Base-by-base conservation (phyloP, 1,140 invertebrate species). In the Meloidogyne floridensis region DNA sequence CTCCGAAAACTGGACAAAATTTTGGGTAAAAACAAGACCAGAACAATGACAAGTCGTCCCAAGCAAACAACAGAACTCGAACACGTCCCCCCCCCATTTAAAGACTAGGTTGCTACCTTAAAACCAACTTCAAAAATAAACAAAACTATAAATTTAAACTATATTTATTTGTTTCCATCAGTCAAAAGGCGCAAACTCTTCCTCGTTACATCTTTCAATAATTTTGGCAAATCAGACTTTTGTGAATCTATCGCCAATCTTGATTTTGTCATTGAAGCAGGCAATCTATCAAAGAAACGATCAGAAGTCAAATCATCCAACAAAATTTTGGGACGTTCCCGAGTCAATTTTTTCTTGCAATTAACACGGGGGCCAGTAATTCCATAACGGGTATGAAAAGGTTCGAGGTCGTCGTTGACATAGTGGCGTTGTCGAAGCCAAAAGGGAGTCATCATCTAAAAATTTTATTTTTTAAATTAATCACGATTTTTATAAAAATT, bases 391-490 rank as follows among this genome's bases (percentile, higher is more conserved):
- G 84, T 82, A 71, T 89, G 84, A 79, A 90, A 89, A 3, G 86
- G 81, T 59, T 87, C 86, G 75, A 89, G 87, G 15, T 88, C 88
- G 75, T 89, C 88, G 75, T 90, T 81, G 6, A 84, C 81, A 81
- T 89, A 89, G 69, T 90, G 82, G 71, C 84, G 87, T 53, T 51
- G 85, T 13, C 88, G 85, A 8, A 89, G 80, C 88, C 88, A 89
- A 77, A 85, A 89, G 9, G 88, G 87, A 13, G 89, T 88, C 81
- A 90, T 86, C 87, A 89, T 86, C 79, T 75, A 53, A 10, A 80
- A 13, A 15, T 18, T 32, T 32, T 32, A 32, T 32, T 32, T 32
- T 32, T 32, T 32, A 32, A 2, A 32, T 32, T 32, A 32, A 32
- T 2, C 32, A 32, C 1, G 32, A 32, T 32, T 32, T 32, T 32